These are phyloP conservation scores for Plusia festucae DNA, from an alignment of 2,888 invertebrate species.

Conservation along the genomic window DNA sequence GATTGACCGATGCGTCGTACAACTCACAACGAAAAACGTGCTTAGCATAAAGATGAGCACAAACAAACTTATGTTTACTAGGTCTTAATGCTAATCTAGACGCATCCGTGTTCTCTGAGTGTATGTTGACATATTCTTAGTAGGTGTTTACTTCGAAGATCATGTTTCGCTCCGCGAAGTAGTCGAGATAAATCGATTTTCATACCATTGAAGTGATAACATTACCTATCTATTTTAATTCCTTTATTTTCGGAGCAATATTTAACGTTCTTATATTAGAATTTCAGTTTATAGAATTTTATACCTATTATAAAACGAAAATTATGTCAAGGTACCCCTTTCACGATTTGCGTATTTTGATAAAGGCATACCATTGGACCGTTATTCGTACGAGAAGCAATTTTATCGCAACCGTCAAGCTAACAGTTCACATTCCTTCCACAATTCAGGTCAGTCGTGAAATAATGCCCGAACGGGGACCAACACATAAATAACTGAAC, in stretches of 20 bases:
- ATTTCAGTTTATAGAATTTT: background rate
- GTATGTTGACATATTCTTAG: background rate
- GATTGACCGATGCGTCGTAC: background rate
- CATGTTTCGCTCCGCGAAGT: background rate
- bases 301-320: background rate
- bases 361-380: background rate
- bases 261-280: too few species aligned
- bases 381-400: background rate
- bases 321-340: background rate
- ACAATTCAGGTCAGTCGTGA: slow-evolving; percentile 45
- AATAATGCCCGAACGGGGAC: slow-evolving; percentile 41
- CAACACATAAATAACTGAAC: slow-evolving; percentile 47
- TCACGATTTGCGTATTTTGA: background rate
- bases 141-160: background rate
- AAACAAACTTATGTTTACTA: background rate
- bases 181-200: background rate
- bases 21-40: background rate
- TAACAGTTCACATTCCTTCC: slow-evolving; percentile 43
- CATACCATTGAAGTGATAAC: too few species aligned
- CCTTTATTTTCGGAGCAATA: too few species aligned
- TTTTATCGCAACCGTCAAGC: slow-evolving; percentile 22
- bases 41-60: slow-evolving; percentile 1
- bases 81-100: slow-evolving; percentile 1
- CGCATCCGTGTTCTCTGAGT: background rate
- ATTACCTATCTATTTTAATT: too few species aligned